phyloP scores from a whole-genome alignment of 2,797 vertebrate genomes.

The Coracias cyanogaster region DNA sequence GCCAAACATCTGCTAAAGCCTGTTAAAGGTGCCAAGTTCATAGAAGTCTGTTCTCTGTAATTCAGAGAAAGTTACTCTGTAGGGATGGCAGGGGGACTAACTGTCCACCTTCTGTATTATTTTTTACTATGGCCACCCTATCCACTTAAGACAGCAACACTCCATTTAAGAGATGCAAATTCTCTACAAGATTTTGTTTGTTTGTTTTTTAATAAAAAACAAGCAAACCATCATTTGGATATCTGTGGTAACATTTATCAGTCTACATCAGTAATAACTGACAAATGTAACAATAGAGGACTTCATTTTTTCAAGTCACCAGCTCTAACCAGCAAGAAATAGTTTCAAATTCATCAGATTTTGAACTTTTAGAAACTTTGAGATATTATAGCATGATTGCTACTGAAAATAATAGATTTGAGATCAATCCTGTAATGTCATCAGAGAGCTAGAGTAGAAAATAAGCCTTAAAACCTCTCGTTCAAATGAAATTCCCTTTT shows the following conservation, averaged over 20 bases:
- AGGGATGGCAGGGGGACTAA: background rate
- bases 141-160: background rate
- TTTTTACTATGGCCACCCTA: background rate
- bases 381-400: background rate
- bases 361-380: background rate
- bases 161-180: background rate
- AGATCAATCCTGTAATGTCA: background rate
- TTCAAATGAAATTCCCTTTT: background rate
- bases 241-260: background rate
- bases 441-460: background rate
- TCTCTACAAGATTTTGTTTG: background rate
- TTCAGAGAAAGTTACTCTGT: background rate
- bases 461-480: background rate
- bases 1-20: background rate
- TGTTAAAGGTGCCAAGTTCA: accelerated
- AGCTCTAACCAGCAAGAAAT: background rate
- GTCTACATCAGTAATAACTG: background rate
- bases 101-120: background rate
- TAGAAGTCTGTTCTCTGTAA: background rate
- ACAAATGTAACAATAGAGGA: background rate
- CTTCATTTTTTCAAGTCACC: background rate
- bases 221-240: background rate
- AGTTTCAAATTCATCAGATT: background rate
- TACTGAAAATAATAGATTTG: background rate
- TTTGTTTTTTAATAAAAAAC: background rate